Percentiles rank a stretch among this genome's conserved stretches.
phyloP scores from a whole-genome alignment of 2,888 invertebrate genomes.

The Geophilus truncorum region DNA sequence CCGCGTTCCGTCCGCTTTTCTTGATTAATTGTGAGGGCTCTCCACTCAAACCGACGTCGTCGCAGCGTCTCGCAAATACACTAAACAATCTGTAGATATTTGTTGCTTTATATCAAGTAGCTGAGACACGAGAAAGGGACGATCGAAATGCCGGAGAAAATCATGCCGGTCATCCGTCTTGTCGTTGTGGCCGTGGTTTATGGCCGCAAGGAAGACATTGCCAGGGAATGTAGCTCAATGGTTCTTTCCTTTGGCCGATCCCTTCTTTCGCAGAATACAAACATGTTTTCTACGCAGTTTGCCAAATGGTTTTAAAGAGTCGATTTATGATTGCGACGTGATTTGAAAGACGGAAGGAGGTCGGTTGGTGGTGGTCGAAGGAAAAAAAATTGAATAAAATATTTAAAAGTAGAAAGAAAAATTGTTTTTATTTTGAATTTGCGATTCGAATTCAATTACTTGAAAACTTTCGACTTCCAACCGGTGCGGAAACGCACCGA shows the following conservation, averaged over 20 bases:
- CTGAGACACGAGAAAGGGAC: neutral
- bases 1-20: neutral
- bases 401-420: neutral
- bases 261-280: slow-evolving; percentile 1
- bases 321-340: slow-evolving; percentile 11
- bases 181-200: neutral
- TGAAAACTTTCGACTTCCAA: no score
- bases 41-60: neutral
- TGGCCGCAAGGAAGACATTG: slow-evolving; percentile 1
- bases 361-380: no score
- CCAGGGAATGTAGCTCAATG: neutral
- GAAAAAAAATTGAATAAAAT: neutral
- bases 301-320: slow-evolving; percentile 15
- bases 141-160: neutral
- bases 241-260: neutral
- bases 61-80: neutral
- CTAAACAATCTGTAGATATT: slow-evolving; percentile 7
- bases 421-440: neutral
- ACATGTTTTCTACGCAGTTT: slow-evolving; percentile 20
- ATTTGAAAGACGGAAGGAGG: neutral
- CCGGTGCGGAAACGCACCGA: no score
- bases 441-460: neutral
- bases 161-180: neutral
- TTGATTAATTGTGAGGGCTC: neutral
- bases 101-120: neutral